Base-by-base conservation (phyloP, 1,140 invertebrate genomes). In the Leptopilina clavipes region DNA sequence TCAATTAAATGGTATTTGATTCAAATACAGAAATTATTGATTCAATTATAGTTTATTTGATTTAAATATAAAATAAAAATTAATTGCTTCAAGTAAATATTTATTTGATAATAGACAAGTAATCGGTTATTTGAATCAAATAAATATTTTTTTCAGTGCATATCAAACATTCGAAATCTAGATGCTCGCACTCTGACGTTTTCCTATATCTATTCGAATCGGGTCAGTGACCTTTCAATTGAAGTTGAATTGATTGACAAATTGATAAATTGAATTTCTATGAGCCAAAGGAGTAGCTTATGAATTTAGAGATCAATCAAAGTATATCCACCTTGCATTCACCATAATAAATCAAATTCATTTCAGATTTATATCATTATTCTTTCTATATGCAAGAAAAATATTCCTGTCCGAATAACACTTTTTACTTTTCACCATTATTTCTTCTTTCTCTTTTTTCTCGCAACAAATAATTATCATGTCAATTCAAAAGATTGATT, bases 191-290 rank as follows among this genome's bases (percentile, higher is more conserved):
- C 56, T 65, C 56, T 65, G 56, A 65, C 22, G 56, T 65, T 65
- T 22, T 31, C 10, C 56, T 65, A 65, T 59, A 31, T 40, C 56
- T 31, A 14, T 22, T n/a, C 56, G 0, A 22, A 31, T 65, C 56
- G 12, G 56, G 56, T 65, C 22, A 31, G 0, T 65, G 56, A 65
- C 56, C 56, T 65, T 65, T 22, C 56, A 31, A 65, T 65, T 31
- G 11, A 14, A 65, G 25, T 65, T 65, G 12, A 6, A 25, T 14
- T 31, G 56, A 65, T 65, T 65, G 56, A 65, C 56, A 65, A 65
- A 65, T 65, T 65, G 56, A 65, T 65, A 65, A 65, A 65, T 65
- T 65, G 56, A 65, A 65, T 65, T 65, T 65, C 56, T 31, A 65
- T 65, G 56, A 65, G 25, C 56, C 22, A 65, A 40, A 31, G 56